Percentiles rank a stretch among this genome's conserved stretches.
Evolutionary conservation across 2,113 vertebrate genomes (phyloP).

Genomic region (Eulemur macaco): DNA sequence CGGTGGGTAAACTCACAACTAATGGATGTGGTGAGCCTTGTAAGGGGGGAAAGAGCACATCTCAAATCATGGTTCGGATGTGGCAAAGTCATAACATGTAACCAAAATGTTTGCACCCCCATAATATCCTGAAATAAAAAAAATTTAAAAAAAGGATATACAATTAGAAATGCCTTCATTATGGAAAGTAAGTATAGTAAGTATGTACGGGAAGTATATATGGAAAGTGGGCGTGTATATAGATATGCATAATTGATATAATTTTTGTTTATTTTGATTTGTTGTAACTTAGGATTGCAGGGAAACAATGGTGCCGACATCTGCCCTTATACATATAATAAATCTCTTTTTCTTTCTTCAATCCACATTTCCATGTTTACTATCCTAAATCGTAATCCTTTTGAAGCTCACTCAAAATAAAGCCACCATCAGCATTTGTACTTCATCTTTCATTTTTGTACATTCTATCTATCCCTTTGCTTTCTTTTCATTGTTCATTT

Average conservation of each 20-base stretch:
- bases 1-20: too few relatives aligned
- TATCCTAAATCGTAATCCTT: not conserved
- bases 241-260: not conserved
- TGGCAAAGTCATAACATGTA: too few relatives aligned
- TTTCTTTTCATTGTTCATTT: not conserved
- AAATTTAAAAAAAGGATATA: too few relatives aligned
- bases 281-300: not conserved
- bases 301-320: not conserved
- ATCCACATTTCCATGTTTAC: not conserved
- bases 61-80: too few relatives aligned
- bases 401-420: not conserved
- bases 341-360: not conserved
- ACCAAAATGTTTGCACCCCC: too few relatives aligned
- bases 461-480: not conserved
- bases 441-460: not conserved
- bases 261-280: not conserved
- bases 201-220: not conserved
- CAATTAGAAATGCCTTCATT: not conserved
- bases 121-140: too few relatives aligned
- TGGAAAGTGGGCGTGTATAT: not conserved
- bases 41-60: too few relatives aligned
- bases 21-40: too few relatives aligned
- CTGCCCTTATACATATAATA: too few relatives aligned
- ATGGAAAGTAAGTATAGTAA: not conserved
- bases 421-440: not conserved